phyloP scores from a whole-genome alignment of 2,888 invertebrate genomes.

The Brachypterus glaber region DNA sequence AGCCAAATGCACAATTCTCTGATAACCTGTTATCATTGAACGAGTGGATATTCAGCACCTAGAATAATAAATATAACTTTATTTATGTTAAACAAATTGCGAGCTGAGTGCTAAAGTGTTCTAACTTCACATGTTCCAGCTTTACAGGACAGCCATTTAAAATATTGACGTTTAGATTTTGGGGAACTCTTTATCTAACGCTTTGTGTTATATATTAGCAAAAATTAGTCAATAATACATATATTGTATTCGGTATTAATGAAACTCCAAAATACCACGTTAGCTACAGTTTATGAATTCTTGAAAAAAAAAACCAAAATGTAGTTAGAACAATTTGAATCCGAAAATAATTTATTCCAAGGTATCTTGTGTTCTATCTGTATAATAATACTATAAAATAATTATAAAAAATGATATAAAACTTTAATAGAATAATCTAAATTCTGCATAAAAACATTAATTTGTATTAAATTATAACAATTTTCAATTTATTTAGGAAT shows the following conservation, averaged over 20 bases:
- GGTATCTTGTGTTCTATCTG: neutral
- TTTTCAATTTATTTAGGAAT: neutral
- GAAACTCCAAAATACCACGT: neutral
- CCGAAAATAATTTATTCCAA: neutral
- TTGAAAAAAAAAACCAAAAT: neutral
- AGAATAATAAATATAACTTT: too few relatives aligned
- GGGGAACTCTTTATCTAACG: neutral
- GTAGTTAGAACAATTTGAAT: neutral
- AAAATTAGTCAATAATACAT: neutral
- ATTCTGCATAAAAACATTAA: neutral
- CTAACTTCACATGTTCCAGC: neutral
- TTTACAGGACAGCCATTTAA: neutral
- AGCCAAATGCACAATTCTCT: too few relatives aligned
- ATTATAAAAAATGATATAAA: neutral
- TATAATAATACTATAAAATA: neutral
- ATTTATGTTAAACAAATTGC: too few relatives aligned
- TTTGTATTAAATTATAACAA: neutral
- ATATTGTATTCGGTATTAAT: neutral
- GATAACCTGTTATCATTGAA: too few relatives aligned
- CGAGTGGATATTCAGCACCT: too few relatives aligned
- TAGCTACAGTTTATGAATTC: neutral
- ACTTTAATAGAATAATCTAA: neutral
- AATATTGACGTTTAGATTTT: slow-evolving; percentile 1
- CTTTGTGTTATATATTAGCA: neutral
- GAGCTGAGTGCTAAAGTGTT: too few relatives aligned